A percentile compares a stretch with the other conserved stretches of the same genome.
These are phyloP conservation scores for Drosophila anomelani DNA, from an alignment of 2,888 invertebrate species.

Conservation along the genomic window DNA sequence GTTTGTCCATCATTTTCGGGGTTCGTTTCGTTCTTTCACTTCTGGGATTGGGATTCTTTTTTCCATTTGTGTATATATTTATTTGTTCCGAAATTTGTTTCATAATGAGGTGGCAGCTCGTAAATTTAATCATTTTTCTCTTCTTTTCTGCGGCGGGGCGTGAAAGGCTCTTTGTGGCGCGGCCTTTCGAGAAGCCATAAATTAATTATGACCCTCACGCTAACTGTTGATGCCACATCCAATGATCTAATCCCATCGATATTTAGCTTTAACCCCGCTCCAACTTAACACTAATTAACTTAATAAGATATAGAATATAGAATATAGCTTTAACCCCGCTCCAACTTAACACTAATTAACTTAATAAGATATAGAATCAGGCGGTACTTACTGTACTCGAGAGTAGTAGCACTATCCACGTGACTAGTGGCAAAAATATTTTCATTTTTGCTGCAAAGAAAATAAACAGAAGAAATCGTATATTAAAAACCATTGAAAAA, in stretches of 20 bases:
- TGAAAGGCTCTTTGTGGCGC: constrained; percentile 33
- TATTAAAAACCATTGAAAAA: constrained; percentile 58
- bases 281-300: constrained; percentile 29
- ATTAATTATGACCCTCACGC: constrained; percentile 69
- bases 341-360: constrained; percentile 28
- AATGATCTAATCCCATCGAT: constrained; percentile 48
- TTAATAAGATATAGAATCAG: constrained; percentile 1
- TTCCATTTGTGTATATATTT: constrained; percentile 28
- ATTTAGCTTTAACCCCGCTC: constrained; percentile 29
- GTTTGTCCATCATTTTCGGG: constrained; percentile 13
- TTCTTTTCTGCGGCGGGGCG: constrained; percentile 23
- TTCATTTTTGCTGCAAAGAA: constrained; percentile 95
- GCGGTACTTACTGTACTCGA: constrained; percentile 91
- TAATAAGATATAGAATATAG: background rate
- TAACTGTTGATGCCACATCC: constrained; percentile 50
- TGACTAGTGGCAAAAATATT: constrained; percentile 96
- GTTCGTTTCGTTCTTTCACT: constrained; percentile 33
- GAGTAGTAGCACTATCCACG: constrained; percentile 94
- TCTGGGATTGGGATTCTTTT: constrained; percentile 43
- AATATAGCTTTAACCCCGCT: constrained; percentile 19
- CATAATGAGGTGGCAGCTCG: constrained; percentile 69
- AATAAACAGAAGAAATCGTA: constrained; percentile 67
- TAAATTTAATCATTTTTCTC: constrained; percentile 67
- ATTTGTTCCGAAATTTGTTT: constrained; percentile 52
- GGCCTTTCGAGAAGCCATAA: constrained; percentile 54